Conservation (phyloP, 2,797 vertebrate species). For the Scolopax rusticola region DNA sequence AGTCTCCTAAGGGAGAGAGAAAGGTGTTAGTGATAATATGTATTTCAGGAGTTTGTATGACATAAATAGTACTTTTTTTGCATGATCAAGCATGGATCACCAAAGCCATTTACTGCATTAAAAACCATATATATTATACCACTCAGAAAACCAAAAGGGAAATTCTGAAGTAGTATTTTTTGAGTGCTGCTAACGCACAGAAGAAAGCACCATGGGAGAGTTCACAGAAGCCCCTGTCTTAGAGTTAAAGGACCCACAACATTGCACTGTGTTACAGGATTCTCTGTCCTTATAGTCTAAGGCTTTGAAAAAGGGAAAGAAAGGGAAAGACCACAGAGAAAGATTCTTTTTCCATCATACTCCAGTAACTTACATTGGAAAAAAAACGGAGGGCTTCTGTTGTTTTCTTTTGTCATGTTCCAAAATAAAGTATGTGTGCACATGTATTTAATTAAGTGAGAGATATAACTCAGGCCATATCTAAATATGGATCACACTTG, state of each 20-base stretch:
- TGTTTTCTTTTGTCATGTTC: neutral
- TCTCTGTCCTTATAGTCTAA: neutral
- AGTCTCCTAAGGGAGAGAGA: slow-evolving; percentile 83
- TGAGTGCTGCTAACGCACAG: neutral
- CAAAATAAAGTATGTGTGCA: neutral
- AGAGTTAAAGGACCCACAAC: neutral
- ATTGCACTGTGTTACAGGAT: neutral
- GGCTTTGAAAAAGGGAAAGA: neutral
- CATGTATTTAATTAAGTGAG: neutral
- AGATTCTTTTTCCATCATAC: neutral
- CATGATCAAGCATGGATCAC: neutral
- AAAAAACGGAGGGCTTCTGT: neutral
- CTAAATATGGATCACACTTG: neutral
- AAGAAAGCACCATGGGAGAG: neutral
- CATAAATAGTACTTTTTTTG: neutral
- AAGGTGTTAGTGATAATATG: neutral
- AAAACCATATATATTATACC: neutral
- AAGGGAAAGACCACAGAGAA: neutral
- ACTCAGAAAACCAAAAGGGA: neutral
- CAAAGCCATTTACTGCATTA: neutral
- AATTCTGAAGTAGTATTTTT: neutral
- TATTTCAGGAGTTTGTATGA: neutral
- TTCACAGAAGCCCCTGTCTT: neutral
- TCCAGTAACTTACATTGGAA: neutral
- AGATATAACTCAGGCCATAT: neutral